Percentiles rank a stretch among this genome's conserved stretches.
These are phyloP conservation scores for Ormyrus rosae DNA, from an alignment of 2,888 invertebrate genomes.

Conservation along the genomic window DNA sequence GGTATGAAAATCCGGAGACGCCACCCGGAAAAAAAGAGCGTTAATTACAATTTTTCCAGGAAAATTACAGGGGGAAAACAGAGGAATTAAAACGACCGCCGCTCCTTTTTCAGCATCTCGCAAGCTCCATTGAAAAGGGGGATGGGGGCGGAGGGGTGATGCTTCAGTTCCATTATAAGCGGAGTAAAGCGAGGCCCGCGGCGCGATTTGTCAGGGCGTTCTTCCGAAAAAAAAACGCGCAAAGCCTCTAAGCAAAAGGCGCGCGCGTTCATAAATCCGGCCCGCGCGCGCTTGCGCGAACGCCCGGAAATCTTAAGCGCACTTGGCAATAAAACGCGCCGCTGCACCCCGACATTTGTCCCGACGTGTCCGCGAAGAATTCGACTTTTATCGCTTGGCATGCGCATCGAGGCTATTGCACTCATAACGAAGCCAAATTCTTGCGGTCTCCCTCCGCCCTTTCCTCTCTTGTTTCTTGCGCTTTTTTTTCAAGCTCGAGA, in stretches of 20 bases:
- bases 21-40: too few relatives aligned
- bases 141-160: background rate
- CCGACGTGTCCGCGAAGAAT: slow-evolving; percentile 41
- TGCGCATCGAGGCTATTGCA: background rate
- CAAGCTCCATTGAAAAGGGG: background rate
- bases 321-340: slow-evolving; percentile 42
- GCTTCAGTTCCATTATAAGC: slow-evolving; percentile 43
- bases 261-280: slow-evolving; percentile 47
- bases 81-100: slow-evolving; percentile 31
- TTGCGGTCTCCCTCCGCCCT: background rate
- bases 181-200: slow-evolving; percentile 29
- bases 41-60: too few relatives aligned
- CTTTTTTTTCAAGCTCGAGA: background rate
- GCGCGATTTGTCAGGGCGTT: slow-evolving; percentile 42
- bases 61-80: slow-evolving; percentile 14
- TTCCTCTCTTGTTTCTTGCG: background rate
- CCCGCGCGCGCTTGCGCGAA: slow-evolving; percentile 13
- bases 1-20: too few relatives aligned
- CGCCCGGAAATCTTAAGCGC: slow-evolving; percentile 50
- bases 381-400: slow-evolving; percentile 50
- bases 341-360: background rate
- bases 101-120: background rate
- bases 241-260: slow-evolving; percentile 39
- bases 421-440: slow-evolving; percentile 48
- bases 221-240: slow-evolving; percentile 2